These are phyloP conservation scores for Holothuria glaberrima DNA, from an alignment of 35 echinoderm and acorn worm species.

Conservation along the genomic window DNA sequence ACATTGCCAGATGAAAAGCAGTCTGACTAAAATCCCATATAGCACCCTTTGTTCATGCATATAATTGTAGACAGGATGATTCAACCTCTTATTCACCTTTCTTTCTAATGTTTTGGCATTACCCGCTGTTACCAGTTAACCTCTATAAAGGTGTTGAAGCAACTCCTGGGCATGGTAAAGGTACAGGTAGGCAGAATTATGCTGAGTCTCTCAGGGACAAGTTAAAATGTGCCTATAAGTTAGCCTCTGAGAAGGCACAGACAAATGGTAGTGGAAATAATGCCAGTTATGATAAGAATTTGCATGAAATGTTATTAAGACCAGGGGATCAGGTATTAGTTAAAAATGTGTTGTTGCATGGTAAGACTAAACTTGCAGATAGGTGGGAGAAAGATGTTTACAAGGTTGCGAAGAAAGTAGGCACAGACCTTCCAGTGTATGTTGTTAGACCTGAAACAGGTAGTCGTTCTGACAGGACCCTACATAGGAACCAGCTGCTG, in stretches of 20 bases:
- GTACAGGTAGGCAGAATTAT: not conserved
- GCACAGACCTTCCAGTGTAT: slow-evolving; percentile 73
- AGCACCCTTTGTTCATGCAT: slow-evolving; percentile 38
- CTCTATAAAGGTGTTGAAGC: slow-evolving; percentile 7
- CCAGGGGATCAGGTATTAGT: slow-evolving; percentile 80
- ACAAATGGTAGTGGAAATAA: not conserved
- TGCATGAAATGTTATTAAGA: slow-evolving; percentile 39
- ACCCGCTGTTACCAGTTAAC: slow-evolving; percentile 56
- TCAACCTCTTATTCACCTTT: slow-evolving; percentile 38
- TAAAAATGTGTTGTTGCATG: slow-evolving; percentile 59
- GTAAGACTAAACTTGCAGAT: slow-evolving; percentile 80
- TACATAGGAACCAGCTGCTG: slow-evolving; percentile 56
- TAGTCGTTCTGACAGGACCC: slow-evolving; percentile 6
- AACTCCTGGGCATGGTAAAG: not conserved
- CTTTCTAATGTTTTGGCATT: slow-evolving; percentile 57
- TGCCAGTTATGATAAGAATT: slow-evolving; percentile 24
- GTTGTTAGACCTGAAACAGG: slow-evolving; percentile 58
- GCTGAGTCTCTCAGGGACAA: slow-evolving; percentile 1
- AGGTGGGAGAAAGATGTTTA: slow-evolving; percentile 67
- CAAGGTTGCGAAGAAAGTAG: slow-evolving; percentile 26
- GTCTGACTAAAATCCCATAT: slow-evolving; percentile 21
- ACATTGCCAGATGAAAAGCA: slow-evolving; percentile 24
- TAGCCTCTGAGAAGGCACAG: slow-evolving; percentile 10
- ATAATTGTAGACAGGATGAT: slow-evolving; percentile 49
- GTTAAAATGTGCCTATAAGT: not conserved